A percentile compares a stretch with the other conserved stretches of the same genome.
phyloP scores from a whole-genome alignment of 2,888 invertebrate genomes.

The Girardia tigrina region DNA sequence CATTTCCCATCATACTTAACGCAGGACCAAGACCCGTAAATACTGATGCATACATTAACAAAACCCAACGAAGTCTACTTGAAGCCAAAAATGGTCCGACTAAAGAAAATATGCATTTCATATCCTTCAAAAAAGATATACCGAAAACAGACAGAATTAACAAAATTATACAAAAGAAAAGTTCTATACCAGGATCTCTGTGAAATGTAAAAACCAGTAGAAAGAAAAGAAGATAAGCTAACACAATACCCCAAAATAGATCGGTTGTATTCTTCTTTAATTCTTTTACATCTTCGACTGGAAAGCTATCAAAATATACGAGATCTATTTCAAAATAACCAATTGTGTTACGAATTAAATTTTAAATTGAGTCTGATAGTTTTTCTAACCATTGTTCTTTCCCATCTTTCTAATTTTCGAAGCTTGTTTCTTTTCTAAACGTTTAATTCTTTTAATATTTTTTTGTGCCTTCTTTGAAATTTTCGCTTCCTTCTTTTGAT shows the following conservation, averaged over 20 bases:
- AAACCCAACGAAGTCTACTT: neutral
- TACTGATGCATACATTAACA: neutral
- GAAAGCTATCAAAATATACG: neutral
- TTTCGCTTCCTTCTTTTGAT: neutral
- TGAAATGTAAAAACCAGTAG: neutral
- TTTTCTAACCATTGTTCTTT: neutral
- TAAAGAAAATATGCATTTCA: neutral
- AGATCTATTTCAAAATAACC: slow-evolving; percentile 1
- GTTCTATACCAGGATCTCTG: neutral
- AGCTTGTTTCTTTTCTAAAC: neutral
- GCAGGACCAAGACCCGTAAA: neutral
- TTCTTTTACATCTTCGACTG: neutral
- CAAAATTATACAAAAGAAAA: neutral
- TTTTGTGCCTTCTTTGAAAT: neutral
- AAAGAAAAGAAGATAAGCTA: slow-evolving; percentile 15
- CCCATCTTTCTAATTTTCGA: neutral
- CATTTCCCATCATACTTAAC: neutral
- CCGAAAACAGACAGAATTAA: neutral
- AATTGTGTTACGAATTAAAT: neutral
- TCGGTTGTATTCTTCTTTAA: neutral
- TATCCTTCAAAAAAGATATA: neutral
- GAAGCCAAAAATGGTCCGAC: slow-evolving; percentile 2
- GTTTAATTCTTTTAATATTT: neutral
- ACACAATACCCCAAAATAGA: neutral
- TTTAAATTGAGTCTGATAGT: neutral